phyloP scores from a whole-genome alignment of 1,140 invertebrate species.

The Pseudomyrmex flavicornis region DNA sequence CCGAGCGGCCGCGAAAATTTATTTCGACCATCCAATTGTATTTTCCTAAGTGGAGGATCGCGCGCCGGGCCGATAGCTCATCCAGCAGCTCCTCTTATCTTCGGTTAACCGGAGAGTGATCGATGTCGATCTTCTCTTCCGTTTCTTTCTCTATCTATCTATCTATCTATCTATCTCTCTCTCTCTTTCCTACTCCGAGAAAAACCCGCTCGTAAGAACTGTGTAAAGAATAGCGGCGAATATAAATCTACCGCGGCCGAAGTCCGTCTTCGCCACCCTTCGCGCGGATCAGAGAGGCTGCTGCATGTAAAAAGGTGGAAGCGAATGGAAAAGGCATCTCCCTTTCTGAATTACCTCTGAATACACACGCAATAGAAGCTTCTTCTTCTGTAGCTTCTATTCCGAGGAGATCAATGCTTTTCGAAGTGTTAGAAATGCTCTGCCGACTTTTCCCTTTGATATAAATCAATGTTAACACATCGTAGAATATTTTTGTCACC shows the following conservation, averaged over 20 bases:
- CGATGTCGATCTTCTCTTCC: constrained; percentile 77
- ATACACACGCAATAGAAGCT: constrained; percentile 60
- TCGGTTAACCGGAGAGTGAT: constrained; percentile 77
- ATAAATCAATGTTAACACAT: neutral
- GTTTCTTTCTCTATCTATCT: constrained; percentile 18
- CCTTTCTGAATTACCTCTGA: constrained; percentile 43
- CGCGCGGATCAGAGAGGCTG: constrained; percentile 47
- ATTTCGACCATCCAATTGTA: constrained; percentile 79
- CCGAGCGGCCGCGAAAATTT: constrained; percentile 70
- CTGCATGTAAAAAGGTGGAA: constrained; percentile 62
- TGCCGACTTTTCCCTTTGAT: neutral
- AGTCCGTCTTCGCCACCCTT: constrained; percentile 65
- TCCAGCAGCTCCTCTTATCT: constrained; percentile 78
- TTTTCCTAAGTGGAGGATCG: constrained; percentile 78
- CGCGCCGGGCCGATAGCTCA: constrained; percentile 76
- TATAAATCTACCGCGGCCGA: constrained; percentile 68
- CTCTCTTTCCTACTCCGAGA: neutral
- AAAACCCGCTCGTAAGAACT: constrained; percentile 19
- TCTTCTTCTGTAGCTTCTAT: constrained; percentile 4
- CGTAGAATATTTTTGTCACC: no score
- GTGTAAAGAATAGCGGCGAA: constrained; percentile 53
- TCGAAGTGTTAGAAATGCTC: neutral
- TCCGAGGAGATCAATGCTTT: neutral
- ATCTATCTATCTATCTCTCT: no score
- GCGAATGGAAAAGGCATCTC: constrained; percentile 66